Evolutionary conservation across 1,140 invertebrate genomes (phyloP).

Genomic region (Plodia interpunctella): DNA sequence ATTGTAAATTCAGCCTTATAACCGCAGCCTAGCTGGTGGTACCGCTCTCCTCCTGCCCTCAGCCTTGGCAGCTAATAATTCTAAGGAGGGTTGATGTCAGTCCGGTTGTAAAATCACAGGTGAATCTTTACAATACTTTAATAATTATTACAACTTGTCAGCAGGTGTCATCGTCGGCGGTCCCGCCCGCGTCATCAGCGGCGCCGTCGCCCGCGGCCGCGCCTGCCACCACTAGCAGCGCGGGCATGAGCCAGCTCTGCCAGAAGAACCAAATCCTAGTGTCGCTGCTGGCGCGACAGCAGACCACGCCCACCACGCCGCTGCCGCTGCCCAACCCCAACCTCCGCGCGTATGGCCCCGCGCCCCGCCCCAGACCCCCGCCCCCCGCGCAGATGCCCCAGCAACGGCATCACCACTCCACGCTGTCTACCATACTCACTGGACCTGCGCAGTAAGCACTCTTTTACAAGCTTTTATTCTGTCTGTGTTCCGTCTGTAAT

Average conservation of each 20-base stretch:
- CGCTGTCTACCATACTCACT: slow-evolving; percentile 57
- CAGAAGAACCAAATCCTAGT: slow-evolving; percentile 93
- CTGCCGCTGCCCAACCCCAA: slow-evolving; percentile 57
- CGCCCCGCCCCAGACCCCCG: slow-evolving; percentile 31
- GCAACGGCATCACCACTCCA: slow-evolving; percentile 36
- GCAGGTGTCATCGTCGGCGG: slow-evolving; percentile 61
- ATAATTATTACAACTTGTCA: background rate
- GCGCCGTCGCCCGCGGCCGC: slow-evolving; percentile 37
- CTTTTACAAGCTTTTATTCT: background rate
- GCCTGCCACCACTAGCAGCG: slow-evolving; percentile 52
- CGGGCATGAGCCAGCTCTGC: slow-evolving; percentile 82
- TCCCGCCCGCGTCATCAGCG: slow-evolving; percentile 33
- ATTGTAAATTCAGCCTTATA: no score
- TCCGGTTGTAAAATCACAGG: no score
- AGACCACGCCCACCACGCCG: slow-evolving; percentile 81
- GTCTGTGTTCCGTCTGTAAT: no score
- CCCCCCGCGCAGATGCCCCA: slow-evolving; percentile 31
- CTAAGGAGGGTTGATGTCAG: no score
- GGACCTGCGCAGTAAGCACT: slow-evolving; percentile 49
- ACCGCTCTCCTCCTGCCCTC: no score
- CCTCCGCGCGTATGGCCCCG: slow-evolving; percentile 48
- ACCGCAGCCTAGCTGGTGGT: no score
- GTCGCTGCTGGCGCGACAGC: slow-evolving; percentile 87
- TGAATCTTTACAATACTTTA: no score
- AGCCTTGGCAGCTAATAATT: no score